Conservation (phyloP, 2,113 vertebrate species). For the Uria lomvia region DNA sequence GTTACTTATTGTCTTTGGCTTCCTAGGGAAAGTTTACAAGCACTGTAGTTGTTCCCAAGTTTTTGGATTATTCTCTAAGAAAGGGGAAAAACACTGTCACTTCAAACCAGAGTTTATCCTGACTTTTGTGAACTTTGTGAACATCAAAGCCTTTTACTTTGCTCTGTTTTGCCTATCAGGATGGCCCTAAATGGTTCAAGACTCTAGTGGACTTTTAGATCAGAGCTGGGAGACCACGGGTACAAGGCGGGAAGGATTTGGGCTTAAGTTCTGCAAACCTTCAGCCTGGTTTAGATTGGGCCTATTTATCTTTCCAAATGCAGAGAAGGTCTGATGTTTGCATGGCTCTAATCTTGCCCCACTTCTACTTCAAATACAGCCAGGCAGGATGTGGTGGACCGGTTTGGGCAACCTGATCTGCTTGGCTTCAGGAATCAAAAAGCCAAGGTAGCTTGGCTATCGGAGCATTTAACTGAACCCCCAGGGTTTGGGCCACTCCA, state of each 20-base stretch:
- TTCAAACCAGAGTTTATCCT: slow-evolving; percentile 18
- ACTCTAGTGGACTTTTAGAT: background rate
- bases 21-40: slow-evolving; percentile 21
- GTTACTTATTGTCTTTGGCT: slow-evolving; percentile 50
- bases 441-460: slow-evolving; percentile 15
- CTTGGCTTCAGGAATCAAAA: slow-evolving; percentile 21
- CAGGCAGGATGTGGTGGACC: slow-evolving; percentile 3
- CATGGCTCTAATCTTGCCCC: background rate
- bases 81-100: background rate
- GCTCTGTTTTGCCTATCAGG: background rate
- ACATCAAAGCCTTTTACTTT: background rate
- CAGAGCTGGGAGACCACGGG: background rate
- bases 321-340: background rate
- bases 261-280: background rate
- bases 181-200: background rate
- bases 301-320: background rate
- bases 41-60: background rate
- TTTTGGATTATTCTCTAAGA: background rate
- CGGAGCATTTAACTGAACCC: background rate
- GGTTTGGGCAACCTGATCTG: background rate
- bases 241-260: background rate
- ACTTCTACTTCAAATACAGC: background rate
- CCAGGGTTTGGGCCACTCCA: background rate
- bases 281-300: background rate
- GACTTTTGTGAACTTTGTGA: background rate